These are phyloP conservation scores for Phortica magna DNA, from an alignment of 2,888 invertebrate species.

Conservation along the genomic window DNA sequence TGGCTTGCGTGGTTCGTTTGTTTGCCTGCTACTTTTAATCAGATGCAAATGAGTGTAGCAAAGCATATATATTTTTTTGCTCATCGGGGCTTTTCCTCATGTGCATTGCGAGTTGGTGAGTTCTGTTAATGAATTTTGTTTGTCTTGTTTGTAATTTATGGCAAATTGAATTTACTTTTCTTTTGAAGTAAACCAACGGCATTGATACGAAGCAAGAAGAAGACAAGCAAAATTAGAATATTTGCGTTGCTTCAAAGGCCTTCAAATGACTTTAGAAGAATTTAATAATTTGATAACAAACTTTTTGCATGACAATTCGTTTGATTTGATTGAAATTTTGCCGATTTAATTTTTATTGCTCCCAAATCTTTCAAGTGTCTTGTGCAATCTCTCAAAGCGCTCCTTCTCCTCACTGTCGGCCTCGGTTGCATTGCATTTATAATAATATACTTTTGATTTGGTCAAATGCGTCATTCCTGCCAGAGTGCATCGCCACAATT, in stretches of 20 bases:
- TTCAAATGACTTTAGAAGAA: too few relatives aligned
- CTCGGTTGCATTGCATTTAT: too few relatives aligned
- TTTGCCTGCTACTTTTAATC: slow-evolving; percentile 60
- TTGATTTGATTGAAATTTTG: too few relatives aligned
- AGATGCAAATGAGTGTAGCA: slow-evolving; percentile 60
- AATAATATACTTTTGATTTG: background rate
- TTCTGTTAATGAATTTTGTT: slow-evolving; percentile 53
- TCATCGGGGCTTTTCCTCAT: slow-evolving; percentile 30
- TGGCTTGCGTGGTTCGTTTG: background rate
- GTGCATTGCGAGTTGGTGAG: background rate
- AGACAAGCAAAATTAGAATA: too few relatives aligned
- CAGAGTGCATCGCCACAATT: too few relatives aligned
- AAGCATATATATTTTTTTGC: too few relatives aligned
- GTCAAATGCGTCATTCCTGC: background rate
- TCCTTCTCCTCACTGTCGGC: background rate
- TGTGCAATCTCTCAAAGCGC: slow-evolving; percentile 1
- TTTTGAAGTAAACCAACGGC: slow-evolving; percentile 20
- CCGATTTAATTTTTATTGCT: too few relatives aligned
- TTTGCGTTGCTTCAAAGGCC: too few relatives aligned
- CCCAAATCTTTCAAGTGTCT: background rate
- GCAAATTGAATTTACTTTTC: slow-evolving; percentile 57
- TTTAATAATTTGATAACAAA: too few relatives aligned
- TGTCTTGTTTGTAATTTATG: slow-evolving; percentile 53
- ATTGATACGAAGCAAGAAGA: too few relatives aligned
- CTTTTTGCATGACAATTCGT: too few relatives aligned